Percentiles rank a stretch among this genome's conserved stretches.
Conservation (phyloP, 2,797 vertebrate genomes). For the Anguilla marmorata region DNA sequence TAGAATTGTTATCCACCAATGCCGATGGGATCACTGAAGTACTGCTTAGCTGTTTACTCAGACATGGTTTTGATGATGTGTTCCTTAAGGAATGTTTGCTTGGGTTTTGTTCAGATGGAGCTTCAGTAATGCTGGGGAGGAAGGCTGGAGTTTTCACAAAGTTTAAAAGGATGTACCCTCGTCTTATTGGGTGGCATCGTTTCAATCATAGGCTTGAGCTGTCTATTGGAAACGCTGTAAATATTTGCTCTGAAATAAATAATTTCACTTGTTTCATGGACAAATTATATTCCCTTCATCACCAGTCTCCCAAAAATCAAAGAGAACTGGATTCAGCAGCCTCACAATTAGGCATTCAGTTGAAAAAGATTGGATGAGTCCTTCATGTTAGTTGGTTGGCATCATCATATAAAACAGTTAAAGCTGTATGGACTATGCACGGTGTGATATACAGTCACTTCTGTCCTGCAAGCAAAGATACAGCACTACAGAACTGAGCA, state of each 20-base stretch:
- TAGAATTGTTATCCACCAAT: slow-evolving; percentile 13
- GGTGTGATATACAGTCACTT: background rate
- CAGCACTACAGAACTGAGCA: background rate
- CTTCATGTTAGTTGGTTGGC: slow-evolving; percentile 19
- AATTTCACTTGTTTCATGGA: slow-evolving; percentile 27
- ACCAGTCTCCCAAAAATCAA: slow-evolving; percentile 9
- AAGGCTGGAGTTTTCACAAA: slow-evolving; percentile 30
- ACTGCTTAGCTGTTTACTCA: slow-evolving; percentile 20
- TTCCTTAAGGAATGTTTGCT: slow-evolving; percentile 18
- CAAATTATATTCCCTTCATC: slow-evolving; percentile 19
- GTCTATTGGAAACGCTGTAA: slow-evolving; percentile 16
- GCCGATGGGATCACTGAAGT: slow-evolving; percentile 10
- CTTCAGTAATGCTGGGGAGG: slow-evolving; percentile 28
- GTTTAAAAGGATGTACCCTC: slow-evolving; percentile 15
- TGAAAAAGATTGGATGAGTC: slow-evolving; percentile 16
- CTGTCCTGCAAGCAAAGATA: background rate
- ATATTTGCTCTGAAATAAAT: slow-evolving; percentile 10
- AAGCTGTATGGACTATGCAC: slow-evolving; percentile 26
- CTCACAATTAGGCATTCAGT: slow-evolving; percentile 11
- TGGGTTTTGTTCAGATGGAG: slow-evolving; percentile 30
- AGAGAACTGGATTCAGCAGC: slow-evolving; percentile 1
- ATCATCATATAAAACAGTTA: slow-evolving; percentile 18
- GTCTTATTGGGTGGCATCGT: slow-evolving; percentile 16
- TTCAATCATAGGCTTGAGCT: slow-evolving; percentile 27
- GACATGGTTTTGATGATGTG: slow-evolving; percentile 18